A percentile compares a stretch with the other conserved stretches of the same genome.
These are phyloP conservation scores for Mixornis gularis DNA, from an alignment of 2,113 vertebrate genomes.

Conservation along the genomic window DNA sequence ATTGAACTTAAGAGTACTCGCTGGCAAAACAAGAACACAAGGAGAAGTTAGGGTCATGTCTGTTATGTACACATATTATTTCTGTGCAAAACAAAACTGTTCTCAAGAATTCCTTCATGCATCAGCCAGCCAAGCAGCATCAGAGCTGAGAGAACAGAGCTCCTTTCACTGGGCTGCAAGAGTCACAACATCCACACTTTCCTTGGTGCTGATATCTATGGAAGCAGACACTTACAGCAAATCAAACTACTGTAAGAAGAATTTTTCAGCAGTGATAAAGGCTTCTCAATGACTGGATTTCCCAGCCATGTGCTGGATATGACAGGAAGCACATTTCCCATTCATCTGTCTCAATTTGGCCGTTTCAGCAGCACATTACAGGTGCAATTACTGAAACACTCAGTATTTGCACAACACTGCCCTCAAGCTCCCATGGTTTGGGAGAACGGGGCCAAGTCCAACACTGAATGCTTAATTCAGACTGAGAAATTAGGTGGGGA, in stretches of 20 bases:
- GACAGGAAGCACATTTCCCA: not conserved
- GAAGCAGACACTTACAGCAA: not conserved
- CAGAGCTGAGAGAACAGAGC: not conserved
- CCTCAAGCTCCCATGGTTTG: not conserved
- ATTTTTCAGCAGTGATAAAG: not conserved
- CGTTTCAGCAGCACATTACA: not conserved
- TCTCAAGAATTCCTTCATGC: not conserved
- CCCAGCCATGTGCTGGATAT: not conserved
- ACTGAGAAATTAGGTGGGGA: not conserved
- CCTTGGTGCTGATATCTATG: not conserved
- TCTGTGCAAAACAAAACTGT: not conserved
- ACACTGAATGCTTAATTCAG: not conserved
- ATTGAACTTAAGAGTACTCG: rapidly evolving
- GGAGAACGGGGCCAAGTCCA: not conserved
- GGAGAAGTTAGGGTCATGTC: not conserved
- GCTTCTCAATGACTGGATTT: not conserved
- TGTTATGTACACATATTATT: not conserved
- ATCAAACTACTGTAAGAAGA: not conserved
- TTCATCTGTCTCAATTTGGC: not conserved
- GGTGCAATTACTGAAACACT: not conserved
- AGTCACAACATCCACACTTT: not conserved
- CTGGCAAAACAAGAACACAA: not conserved
- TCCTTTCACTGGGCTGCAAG: not conserved
- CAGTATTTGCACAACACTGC: not conserved
- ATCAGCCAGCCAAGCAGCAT: not conserved